Percentiles rank a stretch among this genome's conserved stretches.
These are phyloP conservation scores for Tenodera sinensis DNA, from an alignment of 2,888 invertebrate species.

Conservation along the genomic window DNA sequence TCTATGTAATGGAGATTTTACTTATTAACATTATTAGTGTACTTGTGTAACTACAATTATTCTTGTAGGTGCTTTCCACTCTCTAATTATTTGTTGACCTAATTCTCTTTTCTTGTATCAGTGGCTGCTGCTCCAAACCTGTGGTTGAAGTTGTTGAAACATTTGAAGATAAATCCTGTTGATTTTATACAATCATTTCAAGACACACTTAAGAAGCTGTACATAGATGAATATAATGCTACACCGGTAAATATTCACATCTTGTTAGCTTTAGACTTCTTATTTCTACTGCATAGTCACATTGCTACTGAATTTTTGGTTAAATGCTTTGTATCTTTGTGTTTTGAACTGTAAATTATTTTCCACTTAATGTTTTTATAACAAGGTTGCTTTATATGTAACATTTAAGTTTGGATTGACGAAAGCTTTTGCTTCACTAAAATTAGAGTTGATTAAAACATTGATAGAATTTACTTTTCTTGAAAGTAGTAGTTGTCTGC, in stretches of 20 bases:
- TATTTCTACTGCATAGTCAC: neutral
- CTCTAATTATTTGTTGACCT: neutral
- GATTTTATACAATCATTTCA: conserved; percentile 58
- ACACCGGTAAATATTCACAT: conserved; percentile 40
- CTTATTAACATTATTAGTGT: neutral
- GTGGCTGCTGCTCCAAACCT: conserved; percentile 55
- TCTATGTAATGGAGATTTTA: neutral
- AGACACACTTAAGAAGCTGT: conserved; percentile 56
- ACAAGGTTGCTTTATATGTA: neutral
- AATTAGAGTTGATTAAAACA: neutral
- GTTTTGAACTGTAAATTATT: neutral
- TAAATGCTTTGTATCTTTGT: neutral
- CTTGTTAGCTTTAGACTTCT: neutral
- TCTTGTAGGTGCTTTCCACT: neutral
- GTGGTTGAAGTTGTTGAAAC: conserved; percentile 64
- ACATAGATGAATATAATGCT: conserved; percentile 55
- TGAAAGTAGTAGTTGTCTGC: neutral
- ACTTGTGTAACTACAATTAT: neutral
- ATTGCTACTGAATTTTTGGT: neutral
- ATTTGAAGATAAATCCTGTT: conserved; percentile 55
- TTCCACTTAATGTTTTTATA: neutral
- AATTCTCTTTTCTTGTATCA: conserved; percentile 36
- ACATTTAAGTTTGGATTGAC: neutral
- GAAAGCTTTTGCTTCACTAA: neutral
- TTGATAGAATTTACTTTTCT: neutral